These are phyloP conservation scores for Saguinus imperator DNA, from an alignment of 2,113 vertebrate species.

Conservation along the genomic window DNA sequence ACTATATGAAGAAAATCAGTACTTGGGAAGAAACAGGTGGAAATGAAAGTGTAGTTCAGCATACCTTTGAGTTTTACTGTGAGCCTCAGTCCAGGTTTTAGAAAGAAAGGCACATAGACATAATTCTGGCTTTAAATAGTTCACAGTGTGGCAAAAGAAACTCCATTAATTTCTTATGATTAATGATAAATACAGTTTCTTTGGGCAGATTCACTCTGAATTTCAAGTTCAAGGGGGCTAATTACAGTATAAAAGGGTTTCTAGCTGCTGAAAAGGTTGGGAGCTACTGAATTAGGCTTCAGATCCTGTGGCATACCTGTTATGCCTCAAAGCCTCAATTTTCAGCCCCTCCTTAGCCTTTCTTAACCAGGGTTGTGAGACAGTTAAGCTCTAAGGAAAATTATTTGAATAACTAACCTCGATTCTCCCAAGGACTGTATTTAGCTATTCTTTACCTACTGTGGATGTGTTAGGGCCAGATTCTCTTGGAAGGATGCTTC, in stretches of 20 bases:
- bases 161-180: not conserved
- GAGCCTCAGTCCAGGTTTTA: not conserved
- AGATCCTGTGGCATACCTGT: not conserved
- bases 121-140: not conserved
- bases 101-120: not conserved
- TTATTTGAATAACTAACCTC: not conserved
- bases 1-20: not conserved
- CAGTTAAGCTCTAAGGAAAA: not conserved
- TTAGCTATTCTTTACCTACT: not conserved
- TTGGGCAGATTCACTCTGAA: not conserved
- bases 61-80: not conserved
- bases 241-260: not conserved
- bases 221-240: not conserved
- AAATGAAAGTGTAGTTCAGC: conserved; percentile 4
- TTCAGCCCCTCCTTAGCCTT: not conserved
- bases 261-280: not conserved
- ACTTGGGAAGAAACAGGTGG: not conserved
- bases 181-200: not conserved
- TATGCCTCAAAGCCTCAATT: not conserved
- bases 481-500: not conserved
- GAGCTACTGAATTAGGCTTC: not conserved
- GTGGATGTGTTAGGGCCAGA: not conserved
- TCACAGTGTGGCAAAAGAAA: not conserved
- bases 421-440: not conserved
- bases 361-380: not conserved